Conservation (phyloP, 2,113 vertebrate species). For the Marmota monax region DNA sequence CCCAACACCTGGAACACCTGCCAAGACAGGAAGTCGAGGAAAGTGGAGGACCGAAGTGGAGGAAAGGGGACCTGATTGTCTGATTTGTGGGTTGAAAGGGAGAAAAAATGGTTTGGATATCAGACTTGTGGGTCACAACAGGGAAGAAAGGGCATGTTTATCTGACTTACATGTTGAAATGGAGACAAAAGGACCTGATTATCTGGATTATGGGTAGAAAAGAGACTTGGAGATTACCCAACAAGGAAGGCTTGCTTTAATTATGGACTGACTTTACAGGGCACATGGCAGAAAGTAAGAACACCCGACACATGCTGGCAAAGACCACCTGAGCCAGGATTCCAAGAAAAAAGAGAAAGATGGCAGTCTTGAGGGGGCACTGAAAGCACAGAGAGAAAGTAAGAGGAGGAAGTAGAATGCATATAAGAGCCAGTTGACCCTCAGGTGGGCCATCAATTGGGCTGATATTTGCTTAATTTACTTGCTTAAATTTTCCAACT, state of each 20-base stretch:
- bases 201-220: neutral
- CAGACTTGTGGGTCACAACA: too few species aligned
- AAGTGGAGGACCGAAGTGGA: accelerated
- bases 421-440: accelerated
- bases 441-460: accelerated
- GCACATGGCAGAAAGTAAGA: neutral
- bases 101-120: too few species aligned
- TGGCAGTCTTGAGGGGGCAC: neutral
- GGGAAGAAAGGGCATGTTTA: neutral
- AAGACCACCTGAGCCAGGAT: neutral
- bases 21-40: neutral
- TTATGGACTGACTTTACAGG: neutral
- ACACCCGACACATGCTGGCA: accelerated
- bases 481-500: neutral
- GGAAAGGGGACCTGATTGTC: neutral
- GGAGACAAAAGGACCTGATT: too few species aligned
- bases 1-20: neutral
- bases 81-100: accelerated
- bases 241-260: neutral
- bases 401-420: neutral
- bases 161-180: neutral
- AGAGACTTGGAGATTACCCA: neutral
- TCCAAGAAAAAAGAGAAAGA: neutral
- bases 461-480: neutral
- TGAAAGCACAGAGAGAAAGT: accelerated